These are phyloP conservation scores for Oncopodura yosiiana DNA, from an alignment of 1,140 invertebrate genomes.

Conservation along the genomic window DNA sequence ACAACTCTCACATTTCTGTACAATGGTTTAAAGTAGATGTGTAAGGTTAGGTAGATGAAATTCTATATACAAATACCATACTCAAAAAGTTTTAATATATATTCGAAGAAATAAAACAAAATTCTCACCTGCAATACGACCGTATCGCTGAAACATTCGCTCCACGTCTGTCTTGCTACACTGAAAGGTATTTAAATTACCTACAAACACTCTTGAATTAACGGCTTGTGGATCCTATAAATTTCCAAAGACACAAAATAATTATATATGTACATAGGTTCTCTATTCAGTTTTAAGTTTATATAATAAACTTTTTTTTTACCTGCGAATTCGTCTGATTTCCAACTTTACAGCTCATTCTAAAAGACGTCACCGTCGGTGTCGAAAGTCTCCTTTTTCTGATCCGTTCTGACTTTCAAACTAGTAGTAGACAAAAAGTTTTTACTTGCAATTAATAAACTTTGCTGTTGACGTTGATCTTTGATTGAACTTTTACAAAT, in stretches of 20 bases:
- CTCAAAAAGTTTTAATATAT: too few species aligned
- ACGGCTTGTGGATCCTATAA: constrained; percentile 76
- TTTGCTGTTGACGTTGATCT: too few species aligned
- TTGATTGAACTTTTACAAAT: too few species aligned
- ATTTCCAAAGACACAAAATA: constrained; percentile 39
- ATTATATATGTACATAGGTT: neutral
- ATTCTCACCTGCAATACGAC: constrained; percentile 59
- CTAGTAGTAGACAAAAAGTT: too few species aligned
- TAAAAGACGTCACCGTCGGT: constrained; percentile 17
- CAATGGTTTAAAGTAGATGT: too few species aligned
- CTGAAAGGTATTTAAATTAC: constrained; percentile 81
- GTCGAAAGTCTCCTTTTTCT: neutral
- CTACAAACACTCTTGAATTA: constrained; percentile 78
- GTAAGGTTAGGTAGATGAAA: too few species aligned
- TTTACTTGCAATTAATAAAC: too few species aligned
- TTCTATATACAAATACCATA: too few species aligned
- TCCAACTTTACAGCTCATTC: constrained; percentile 35
- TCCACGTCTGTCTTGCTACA: constrained; percentile 80
- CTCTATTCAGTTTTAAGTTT: neutral
- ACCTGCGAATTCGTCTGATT: constrained; percentile 35
- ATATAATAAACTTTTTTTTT: too few species aligned
- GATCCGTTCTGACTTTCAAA: too few species aligned
- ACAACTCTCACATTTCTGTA: too few species aligned
- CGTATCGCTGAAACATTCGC: constrained; percentile 75
- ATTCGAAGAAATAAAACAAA: neutral